Base-by-base conservation (phyloP, 2,113 vertebrate species). In the Otolemur garnettii region DNA sequence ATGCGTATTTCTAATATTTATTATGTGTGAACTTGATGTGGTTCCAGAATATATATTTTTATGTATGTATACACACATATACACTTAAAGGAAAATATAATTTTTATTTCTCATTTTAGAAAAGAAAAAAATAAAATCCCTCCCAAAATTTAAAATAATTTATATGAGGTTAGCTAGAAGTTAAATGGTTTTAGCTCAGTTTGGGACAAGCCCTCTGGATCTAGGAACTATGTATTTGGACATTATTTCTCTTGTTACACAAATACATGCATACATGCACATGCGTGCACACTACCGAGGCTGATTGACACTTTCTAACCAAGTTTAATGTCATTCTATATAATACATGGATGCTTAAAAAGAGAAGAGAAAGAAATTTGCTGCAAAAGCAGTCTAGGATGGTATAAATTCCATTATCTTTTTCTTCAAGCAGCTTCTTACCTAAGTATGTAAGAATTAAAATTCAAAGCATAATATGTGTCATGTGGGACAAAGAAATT, bases 311-410 rank as follows among this genome's bases (percentile, higher is more conserved):
- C 2, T 81, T 91, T 62, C 72, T 50, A 14, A 9, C 11, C 1
- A 66, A 60, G 15, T 59, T 68, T 45, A 55, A 28, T 74, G 21
- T 53, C 26, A 24, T 89, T 0, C 26, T 74, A 8, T 59, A 28
- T 69, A 10, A 59, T 5, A 21, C 55, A 7, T 8, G 30, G 7
- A 24, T 45, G 57, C 24, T 22, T 42, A 17, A 59, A 19, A 28
- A 72, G 38, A 33, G 1, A 72, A 45, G 35, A 22, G 4, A 19
- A 22, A 3, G 15, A 26, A 45, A 33, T 57, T 22, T 62, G 8
- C 2, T 6, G 0, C 24, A 21, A 13, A 59, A 4, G 9, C 30
- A 35, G 5, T 26, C 2, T 4, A 28, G 5, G 62, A 28, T 24
- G 10, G 3, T 2, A 1, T 62, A 33, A 13, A 17, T 71, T 71